Base-by-base conservation (phyloP, 1,140 invertebrate species). In the Drosophila repletoides region DNA sequence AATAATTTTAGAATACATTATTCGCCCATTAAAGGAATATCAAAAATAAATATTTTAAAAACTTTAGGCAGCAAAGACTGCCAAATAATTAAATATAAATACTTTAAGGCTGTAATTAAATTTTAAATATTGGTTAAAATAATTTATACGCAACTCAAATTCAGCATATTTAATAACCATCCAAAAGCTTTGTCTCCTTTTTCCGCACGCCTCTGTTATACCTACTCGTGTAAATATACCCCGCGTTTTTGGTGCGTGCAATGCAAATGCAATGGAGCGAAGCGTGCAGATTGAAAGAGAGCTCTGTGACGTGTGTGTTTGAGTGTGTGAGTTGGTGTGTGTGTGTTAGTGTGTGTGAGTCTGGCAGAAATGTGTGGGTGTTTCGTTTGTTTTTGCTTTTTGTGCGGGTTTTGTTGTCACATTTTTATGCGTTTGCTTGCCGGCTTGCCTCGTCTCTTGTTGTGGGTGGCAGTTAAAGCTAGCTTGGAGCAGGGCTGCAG, bases 181-280 rank as follows among this genome's bases (percentile, higher is more conserved):
- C n/a, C n/a, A n/a, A n/a, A 9, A 12, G 12, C 29, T 34, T 14
- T 15, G 12, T 36, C 14, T 3, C 34, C 10, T 15, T 17, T 3
- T 36, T 43, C 5, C 46, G 36, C 7, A 17, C 24, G 2, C 24
- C n/a, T n/a, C n/a, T n/a, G n/a, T n/a, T n/a, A 38, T 2, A 29
- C 15, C 60, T 10, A 61, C 1, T 43, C 9, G 40, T 15, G 46
- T n/a, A 55, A 12, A 48, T 34, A 34, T 70, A 77, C 69, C 72
- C 76, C 76, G 73, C 77, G 79, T 68, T 72, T 84, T 60, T 84
- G 74, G 80, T 84, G 74, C 79, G 79, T 84, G 77, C 74, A 84
- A 77, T 72, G 63, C 79, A 77, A 77, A 74, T 73, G 59, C 77
- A 83, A 74, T 83, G 70, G 43, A 74, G 56, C 84, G 70, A 41